Evolutionary conservation across 1,140 invertebrate species (phyloP).

Genomic region (Drosophila ananassae): DNA sequence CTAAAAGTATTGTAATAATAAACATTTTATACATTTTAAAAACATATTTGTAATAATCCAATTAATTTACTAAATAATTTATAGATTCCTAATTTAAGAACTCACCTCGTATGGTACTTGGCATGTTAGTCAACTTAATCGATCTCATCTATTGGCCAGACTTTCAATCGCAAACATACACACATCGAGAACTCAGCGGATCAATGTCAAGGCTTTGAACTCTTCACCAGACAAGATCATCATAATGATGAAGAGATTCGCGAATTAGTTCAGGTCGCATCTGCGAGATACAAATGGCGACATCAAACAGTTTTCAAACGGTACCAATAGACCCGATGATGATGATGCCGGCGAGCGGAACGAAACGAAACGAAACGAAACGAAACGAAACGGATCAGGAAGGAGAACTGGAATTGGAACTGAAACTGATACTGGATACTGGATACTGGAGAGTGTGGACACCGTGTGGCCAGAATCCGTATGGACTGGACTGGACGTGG

Average conservation of each 20-base stretch:
- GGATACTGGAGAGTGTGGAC: background rate
- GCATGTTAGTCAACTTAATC: constrained; percentile 71
- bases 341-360: constrained; percentile 18
- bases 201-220: constrained; percentile 31
- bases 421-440: background rate
- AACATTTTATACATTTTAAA: no score
- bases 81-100: background rate
- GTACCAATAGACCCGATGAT: constrained; percentile 37
- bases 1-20: no score
- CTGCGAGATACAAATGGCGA: background rate
- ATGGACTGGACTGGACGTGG: constrained; percentile 72
- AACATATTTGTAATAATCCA: no score
- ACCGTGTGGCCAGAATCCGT: constrained; percentile 21
- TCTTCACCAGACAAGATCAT: constrained; percentile 31
- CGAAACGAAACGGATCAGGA: constrained; percentile 6
- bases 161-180: constrained; percentile 24
- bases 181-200: constrained; percentile 15
- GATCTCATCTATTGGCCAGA: constrained; percentile 52
- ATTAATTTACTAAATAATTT: no score
- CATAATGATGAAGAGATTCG: constrained; percentile 14
- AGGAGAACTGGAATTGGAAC: constrained; percentile 30
- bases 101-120: constrained; percentile 81
- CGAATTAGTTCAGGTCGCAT: constrained; percentile 33
- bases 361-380: constrained; percentile 19
- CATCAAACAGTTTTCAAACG: constrained; percentile 70